Conservation (phyloP, 1,140 invertebrate species). For the Drosophila cardini region DNA sequence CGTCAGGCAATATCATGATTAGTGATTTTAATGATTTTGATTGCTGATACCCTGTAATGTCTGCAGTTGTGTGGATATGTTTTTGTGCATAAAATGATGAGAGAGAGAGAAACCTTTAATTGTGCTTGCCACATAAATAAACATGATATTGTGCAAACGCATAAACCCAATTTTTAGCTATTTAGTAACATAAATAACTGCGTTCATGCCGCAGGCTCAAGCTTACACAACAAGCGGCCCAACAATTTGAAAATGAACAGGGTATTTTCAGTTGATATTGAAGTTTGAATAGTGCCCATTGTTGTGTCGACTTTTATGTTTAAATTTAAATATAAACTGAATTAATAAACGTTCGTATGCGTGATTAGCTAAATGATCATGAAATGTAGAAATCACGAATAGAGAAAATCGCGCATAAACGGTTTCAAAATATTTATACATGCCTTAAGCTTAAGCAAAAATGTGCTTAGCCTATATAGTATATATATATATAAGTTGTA, state of each 20-base stretch:
- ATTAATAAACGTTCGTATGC: constrained; percentile 38
- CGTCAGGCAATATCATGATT: constrained; percentile 20
- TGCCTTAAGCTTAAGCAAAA: constrained; percentile 70
- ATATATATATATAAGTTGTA: constrained; percentile 59
- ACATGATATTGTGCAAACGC: constrained; percentile 29
- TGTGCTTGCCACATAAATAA: constrained; percentile 20
- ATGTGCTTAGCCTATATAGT: constrained; percentile 61
- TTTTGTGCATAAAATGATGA: constrained; percentile 25
- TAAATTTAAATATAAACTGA: not conserved
- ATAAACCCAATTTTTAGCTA: constrained; percentile 36
- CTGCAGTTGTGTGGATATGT: constrained; percentile 39
- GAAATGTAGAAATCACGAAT: constrained; percentile 43
- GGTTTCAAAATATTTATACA: constrained; percentile 75
- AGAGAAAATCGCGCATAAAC: constrained; percentile 49
- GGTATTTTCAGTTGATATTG: not conserved
- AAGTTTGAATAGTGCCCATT: constrained; percentile 36
- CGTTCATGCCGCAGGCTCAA: constrained; percentile 53
- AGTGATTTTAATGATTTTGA: constrained; percentile 13
- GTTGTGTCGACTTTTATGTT: constrained; percentile 36
- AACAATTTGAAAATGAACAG: not conserved
- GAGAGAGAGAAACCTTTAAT: constrained; percentile 44
- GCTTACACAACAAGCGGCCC: constrained; percentile 50
- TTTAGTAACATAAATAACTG: constrained; percentile 38
- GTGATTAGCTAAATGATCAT: constrained; percentile 33
- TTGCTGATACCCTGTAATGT: constrained; percentile 27